Base-by-base conservation (phyloP, 2,113 vertebrate genomes). In the Amphilophus citrinellus region DNA sequence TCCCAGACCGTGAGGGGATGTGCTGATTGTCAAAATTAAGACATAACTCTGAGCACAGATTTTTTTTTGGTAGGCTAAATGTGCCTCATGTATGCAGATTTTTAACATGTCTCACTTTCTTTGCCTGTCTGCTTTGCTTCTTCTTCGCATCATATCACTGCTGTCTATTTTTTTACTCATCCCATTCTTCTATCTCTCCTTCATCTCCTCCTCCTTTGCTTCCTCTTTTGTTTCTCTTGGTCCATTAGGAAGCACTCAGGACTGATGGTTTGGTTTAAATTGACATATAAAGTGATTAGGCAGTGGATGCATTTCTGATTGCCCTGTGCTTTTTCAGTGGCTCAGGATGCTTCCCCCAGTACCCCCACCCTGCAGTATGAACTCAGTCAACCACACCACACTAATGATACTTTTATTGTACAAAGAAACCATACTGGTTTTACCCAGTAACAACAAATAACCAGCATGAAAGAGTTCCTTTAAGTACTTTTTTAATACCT, bases 241-340 rank as follows among this genome's bases (percentile, higher is more conserved):
- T 95, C 94, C 94, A 95, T 95, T 95, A 96, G 89, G 85, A 90
- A 92, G 93, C 95, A 95, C 94, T 96, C 95, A 91, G 87, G 78
- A 65, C 87, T 71, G 88, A 88, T 91, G 89, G 82, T 62, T 32
- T 39, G 76, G 35, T 88, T 92, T 83, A 84, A 93, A 92, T 92
- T 82, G 87, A 94, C 79, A 90, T 93, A 92, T 95, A 96, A 94
- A 94, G 86, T 93, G 92, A 96, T 95, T 95, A 95, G 78, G 79
- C 82, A 57, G 85, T 87, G 85, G 85, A 94, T 89, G 80, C 76
- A 76, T 87, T 91, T 91, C 79, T 88, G 87, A 87, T 93, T 87
- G 86, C 77, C 76, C 7, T 83, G 83, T 88, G 82, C 89, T 92
- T 78, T 76, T 68, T 85, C 79, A 87, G 71, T 58, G 10, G 44